These are phyloP conservation scores for Entomobrya multifasciata DNA, from an alignment of 2,888 invertebrate species.

Conservation along the genomic window DNA sequence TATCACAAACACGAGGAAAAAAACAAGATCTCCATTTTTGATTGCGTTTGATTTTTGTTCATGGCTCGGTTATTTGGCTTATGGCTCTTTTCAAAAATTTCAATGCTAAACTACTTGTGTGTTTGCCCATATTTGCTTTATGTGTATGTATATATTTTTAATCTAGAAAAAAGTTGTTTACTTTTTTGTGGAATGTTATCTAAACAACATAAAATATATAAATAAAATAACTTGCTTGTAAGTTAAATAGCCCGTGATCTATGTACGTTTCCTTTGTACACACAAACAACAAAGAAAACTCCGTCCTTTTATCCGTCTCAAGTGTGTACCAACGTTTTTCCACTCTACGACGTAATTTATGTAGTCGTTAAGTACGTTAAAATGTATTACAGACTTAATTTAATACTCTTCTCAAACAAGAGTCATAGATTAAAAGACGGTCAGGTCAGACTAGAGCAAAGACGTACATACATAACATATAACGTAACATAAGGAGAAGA, in stretches of 20 bases:
- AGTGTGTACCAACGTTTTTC: neutral
- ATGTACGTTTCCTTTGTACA: neutral
- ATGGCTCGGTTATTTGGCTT: neutral
- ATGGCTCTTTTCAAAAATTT: neutral
- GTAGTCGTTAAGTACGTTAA: conserved; percentile 25
- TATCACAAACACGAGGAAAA: neutral
- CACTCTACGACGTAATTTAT: conserved; percentile 28
- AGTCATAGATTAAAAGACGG: too few species aligned
- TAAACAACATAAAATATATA: conserved; percentile 40
- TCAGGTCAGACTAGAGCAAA: neutral
- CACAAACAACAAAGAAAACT: conserved; percentile 33
- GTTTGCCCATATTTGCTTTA: conserved; percentile 1
- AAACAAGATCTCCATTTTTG: conserved; percentile 32
- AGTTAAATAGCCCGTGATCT: conserved; percentile 38
- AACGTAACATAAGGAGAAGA: too few species aligned
- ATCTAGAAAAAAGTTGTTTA: conserved; percentile 18
- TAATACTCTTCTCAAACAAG: neutral
- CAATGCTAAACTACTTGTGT: conserved; percentile 33
- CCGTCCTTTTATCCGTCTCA: neutral
- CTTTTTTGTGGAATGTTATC: conserved; percentile 19
- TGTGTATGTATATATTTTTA: too few species aligned
- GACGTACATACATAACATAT: too few species aligned
- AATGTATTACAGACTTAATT: neutral
- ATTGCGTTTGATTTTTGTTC: conserved; percentile 15
- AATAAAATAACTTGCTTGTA: conserved; percentile 6